Base-by-base conservation (phyloP, 2,888 invertebrate genomes). In the Cephus sareptanus region DNA sequence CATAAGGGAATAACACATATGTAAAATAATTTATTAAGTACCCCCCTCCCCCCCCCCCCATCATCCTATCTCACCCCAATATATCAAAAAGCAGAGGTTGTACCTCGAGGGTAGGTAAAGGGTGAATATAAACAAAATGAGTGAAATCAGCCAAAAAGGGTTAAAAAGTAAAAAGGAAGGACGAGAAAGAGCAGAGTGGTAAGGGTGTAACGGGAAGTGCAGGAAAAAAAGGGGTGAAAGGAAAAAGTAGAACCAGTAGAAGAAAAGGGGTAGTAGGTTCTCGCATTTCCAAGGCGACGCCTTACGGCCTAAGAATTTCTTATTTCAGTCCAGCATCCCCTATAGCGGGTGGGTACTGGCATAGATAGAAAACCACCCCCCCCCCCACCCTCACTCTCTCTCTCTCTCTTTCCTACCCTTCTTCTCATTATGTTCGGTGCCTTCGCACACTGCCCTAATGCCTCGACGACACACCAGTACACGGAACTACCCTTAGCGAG, bases 261-360 rank as follows among this genome's bases (percentile, higher is more conserved):
- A 79, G 71, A 77, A 73, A 69, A 74, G 68, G 70, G 76, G 75
- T 77, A 73, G 75, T 74, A 78, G 74, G 75, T 34, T 70, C 77
- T 77, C 75, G 76, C 80, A 80, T 81, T 81, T 81, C 76, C 73
- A 79, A 76, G 77, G 77, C 74, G 76, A 80, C 77, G 80, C 77
- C 78, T 80, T 76, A 79, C 76, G 77, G 81, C 75, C 80, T 75
- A 77, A 80, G 80, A 79, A 80, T 80, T 80, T 79, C 79, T 80
- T 79, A 81, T 81, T 81, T 77, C 77, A 79, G 79, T 79, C 77
- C 74, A 69, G 34, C 76, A 68, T 69, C 73, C 74, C 80, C 70
- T 75, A 31, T 35, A 75, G 13, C 75, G 71, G 31, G 71, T 15
- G 11, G 37, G 40, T 74, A 56, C 33, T 69, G 74, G 68, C 77